Evolutionary conservation across 2,797 vertebrate genomes (phyloP).

Genomic region (Eulemur coronatus): DNA sequence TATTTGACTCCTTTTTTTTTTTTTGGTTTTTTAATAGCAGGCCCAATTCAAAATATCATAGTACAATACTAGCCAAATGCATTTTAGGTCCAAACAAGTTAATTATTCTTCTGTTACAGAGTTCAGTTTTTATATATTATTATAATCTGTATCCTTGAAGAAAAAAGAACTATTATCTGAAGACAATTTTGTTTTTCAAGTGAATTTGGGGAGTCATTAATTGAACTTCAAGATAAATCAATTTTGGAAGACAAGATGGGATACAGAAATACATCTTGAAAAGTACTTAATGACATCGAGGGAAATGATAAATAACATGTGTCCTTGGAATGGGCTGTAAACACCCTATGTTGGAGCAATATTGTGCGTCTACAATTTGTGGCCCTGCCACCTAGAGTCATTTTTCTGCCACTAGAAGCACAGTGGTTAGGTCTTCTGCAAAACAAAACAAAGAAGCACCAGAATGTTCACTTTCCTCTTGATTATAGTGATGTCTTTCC

Average conservation of each 20-base stretch:
- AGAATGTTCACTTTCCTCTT: slow-evolving; percentile 82
- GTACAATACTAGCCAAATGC: slow-evolving; percentile 41
- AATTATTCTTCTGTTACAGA: slow-evolving; percentile 54
- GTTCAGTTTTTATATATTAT: slow-evolving; percentile 53
- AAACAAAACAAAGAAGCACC: slow-evolving; percentile 68
- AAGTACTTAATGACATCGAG: slow-evolving; percentile 85
- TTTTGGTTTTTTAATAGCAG: slow-evolving; percentile 55
- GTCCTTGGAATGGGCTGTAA: slow-evolving; percentile 80
- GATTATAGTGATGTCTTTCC: slow-evolving; percentile 71
- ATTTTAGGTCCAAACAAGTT: slow-evolving; percentile 65
- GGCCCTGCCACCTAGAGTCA: slow-evolving; percentile 87
- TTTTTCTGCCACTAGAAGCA: slow-evolving; percentile 89
- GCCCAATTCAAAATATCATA: slow-evolving; percentile 67
- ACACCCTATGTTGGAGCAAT: slow-evolving; percentile 83
- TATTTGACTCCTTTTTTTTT: slow-evolving; percentile 19
- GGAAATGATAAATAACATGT: slow-evolving; percentile 83
- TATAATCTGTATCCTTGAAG: slow-evolving; percentile 65
- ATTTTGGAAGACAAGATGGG: slow-evolving; percentile 62
- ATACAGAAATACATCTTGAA: slow-evolving; percentile 74
- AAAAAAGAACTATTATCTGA: slow-evolving; percentile 52
- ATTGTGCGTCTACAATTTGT: slow-evolving; percentile 85
- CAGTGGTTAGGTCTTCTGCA: slow-evolving; percentile 88
- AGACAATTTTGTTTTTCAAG: slow-evolving; percentile 71
- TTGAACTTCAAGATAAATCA: slow-evolving; percentile 70
- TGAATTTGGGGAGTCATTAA: slow-evolving; percentile 71